Conservation (phyloP, 2,797 vertebrate species). For the Podargus strigoides region DNA sequence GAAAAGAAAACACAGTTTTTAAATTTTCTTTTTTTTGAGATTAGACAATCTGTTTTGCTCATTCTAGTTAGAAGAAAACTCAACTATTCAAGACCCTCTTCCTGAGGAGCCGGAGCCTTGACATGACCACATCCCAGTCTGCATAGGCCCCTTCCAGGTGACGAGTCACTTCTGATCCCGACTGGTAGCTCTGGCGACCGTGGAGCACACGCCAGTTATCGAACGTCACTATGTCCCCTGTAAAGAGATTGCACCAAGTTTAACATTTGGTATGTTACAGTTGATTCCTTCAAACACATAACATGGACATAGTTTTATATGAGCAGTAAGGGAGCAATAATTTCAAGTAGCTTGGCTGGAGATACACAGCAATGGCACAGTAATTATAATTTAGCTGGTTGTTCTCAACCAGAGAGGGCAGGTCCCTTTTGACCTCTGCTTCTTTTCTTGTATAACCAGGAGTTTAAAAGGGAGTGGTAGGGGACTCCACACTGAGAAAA, state of each 20-base stretch:
- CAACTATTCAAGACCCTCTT: slow-evolving; percentile 63
- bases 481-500: not conserved
- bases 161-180: slow-evolving; percentile 61
- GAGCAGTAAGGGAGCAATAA: not conserved
- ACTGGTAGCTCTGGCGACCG: slow-evolving; percentile 77
- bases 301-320: not conserved
- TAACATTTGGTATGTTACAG: accelerated
- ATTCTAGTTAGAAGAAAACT: not conserved
- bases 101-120: slow-evolving; percentile 83
- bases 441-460: not conserved
- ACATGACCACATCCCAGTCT: slow-evolving; percentile 96
- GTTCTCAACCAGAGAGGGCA: not conserved
- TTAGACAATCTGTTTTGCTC: not conserved
- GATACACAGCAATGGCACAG: too few species aligned
- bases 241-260: not conserved
- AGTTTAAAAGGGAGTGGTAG: not conserved
- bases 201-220: slow-evolving; percentile 95
- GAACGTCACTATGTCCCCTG: slow-evolving; percentile 90
- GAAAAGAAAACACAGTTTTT: not conserved
- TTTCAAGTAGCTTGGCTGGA: not conserved
- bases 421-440: not conserved
- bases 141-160: slow-evolving; percentile 92
- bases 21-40: not conserved
- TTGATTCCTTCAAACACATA: not conserved
- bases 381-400: not conserved